phyloP scores from a whole-genome alignment of 2,797 vertebrate species.

The Sebastes vulpes region DNA sequence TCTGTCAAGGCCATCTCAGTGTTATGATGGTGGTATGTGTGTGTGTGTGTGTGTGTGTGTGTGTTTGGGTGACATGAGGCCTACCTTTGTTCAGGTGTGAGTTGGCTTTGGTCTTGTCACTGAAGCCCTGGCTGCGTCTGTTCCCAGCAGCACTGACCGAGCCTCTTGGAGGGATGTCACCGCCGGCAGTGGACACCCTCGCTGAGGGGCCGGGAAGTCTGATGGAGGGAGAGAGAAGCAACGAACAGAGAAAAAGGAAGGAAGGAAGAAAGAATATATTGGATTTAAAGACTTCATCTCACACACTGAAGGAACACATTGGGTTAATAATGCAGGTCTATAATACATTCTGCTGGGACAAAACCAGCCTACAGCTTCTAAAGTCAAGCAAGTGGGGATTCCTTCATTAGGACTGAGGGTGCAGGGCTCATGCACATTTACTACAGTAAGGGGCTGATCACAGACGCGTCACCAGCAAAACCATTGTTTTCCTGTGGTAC shows the following conservation, averaged over 20 bases:
- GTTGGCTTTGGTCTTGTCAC: conserved; percentile 93
- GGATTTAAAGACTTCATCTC: not conserved
- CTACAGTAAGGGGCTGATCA: not conserved
- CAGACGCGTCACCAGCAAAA: no score
- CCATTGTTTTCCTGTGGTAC: no score
- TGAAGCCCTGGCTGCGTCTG: conserved; percentile 96
- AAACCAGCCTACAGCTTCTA: not conserved
- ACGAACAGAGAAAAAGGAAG: not conserved
- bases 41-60: not conserved
- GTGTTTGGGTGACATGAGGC: conserved; percentile 9
- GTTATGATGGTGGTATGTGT: not conserved
- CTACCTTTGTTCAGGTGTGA: conserved; percentile 91
- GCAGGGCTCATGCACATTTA: not conserved
- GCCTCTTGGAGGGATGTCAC: conserved; percentile 90
- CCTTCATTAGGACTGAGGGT: not conserved
- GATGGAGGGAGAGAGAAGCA: conserved; percentile 32
- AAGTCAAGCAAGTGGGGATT: not conserved
- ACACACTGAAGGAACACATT: not conserved
- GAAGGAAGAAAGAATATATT: not conserved
- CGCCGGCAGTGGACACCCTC: conserved; percentile 92
- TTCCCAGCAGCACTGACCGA: conserved; percentile 88
- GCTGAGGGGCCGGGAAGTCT: conserved; percentile 94
- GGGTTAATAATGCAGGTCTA: not conserved
- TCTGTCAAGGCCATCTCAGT: not conserved
- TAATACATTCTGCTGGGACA: not conserved